Conservation (phyloP, 2,113 vertebrate genomes). For the Sturnus vulgaris region DNA sequence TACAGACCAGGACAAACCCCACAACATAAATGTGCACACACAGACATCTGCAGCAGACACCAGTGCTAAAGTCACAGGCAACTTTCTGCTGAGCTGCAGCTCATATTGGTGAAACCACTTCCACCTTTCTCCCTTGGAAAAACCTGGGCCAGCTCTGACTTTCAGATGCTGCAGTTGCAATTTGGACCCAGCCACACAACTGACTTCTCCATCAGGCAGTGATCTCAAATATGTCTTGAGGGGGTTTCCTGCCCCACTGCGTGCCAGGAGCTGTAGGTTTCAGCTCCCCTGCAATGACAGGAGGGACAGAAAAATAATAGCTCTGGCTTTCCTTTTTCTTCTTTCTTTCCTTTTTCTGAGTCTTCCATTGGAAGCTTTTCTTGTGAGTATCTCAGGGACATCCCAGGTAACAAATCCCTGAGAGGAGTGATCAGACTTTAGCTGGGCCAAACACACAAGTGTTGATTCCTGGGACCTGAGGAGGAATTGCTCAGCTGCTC, state of each 20-base stretch:
- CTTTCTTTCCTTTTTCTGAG: neutral
- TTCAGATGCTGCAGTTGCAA: neutral
- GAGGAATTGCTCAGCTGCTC: neutral
- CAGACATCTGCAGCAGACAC: neutral
- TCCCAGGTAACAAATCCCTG: neutral
- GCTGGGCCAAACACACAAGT: neutral
- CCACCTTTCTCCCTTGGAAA: neutral
- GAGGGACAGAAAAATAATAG: neutral
- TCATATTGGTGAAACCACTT: neutral
- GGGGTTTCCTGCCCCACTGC: neutral
- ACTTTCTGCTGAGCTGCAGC: neutral
- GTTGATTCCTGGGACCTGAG: neutral
- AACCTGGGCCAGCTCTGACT: neutral
- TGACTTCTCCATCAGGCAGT: neutral
- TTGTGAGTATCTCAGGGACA: neutral
- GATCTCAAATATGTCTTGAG: neutral
- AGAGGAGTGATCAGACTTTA: neutral
- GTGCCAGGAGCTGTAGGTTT: neutral
- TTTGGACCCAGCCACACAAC: neutral
- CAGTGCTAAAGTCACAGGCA: rapidly evolving
- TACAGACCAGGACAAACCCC: neutral
- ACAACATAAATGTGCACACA: neutral
- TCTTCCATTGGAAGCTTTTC: neutral
- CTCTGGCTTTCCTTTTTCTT: neutral
- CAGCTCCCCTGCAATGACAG: neutral